Percentiles rank a stretch among this genome's conserved stretches.
Conservation (phyloP, 2,113 vertebrate genomes). For the Puffinus mauretanicus region DNA sequence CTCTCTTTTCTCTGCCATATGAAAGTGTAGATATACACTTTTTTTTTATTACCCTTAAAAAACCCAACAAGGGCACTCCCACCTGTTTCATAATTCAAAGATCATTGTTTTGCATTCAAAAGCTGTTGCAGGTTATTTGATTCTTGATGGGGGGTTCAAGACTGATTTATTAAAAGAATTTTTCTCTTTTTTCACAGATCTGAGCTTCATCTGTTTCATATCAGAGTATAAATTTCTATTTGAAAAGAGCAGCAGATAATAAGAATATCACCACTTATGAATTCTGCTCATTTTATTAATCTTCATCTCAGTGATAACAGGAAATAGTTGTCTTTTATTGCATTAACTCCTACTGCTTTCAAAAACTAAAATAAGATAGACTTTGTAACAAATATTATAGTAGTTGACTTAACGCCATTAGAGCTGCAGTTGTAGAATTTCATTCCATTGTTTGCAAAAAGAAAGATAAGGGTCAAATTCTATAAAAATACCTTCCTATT, state of each 20-base stretch:
- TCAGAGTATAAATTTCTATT: background rate
- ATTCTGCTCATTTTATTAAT: slow-evolving; percentile 12
- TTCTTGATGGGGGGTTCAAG: background rate
- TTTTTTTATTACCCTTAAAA: background rate
- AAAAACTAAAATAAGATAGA: background rate
- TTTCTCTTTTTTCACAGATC: background rate
- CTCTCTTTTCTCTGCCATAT: background rate
- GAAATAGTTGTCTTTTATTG: background rate
- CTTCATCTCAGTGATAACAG: background rate
- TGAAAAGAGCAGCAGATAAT: background rate
- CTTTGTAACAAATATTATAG: background rate
- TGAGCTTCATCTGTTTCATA: background rate
- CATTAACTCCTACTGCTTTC: background rate
- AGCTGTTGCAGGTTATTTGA: background rate
- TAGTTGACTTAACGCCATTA: background rate
- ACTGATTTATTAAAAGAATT: background rate
- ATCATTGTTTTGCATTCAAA: background rate
- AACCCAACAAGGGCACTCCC: background rate
- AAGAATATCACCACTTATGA: background rate
- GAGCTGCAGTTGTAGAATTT: background rate
- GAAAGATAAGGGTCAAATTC: background rate
- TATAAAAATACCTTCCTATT: background rate
- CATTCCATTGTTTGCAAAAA: background rate
- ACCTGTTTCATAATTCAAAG: background rate
- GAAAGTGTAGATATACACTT: background rate